Conservation (phyloP, 1,140 invertebrate species). For the Zaprionus davidi region DNA sequence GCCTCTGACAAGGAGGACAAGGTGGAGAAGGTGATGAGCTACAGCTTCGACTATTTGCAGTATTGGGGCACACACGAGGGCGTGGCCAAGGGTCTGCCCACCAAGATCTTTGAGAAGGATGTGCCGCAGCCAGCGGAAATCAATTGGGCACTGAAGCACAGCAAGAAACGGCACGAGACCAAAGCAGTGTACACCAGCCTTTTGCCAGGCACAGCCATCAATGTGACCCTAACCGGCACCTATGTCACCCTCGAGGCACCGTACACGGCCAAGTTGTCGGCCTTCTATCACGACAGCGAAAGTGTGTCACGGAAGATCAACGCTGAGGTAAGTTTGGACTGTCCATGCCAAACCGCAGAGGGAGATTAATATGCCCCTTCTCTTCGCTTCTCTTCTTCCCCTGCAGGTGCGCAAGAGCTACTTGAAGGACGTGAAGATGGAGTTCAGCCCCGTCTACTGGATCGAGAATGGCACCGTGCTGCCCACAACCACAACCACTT, state of each 20-base stretch:
- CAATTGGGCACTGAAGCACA: conserved; percentile 88
- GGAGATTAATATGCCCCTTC: not conserved
- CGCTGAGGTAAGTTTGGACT: conserved; percentile 59
- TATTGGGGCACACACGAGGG: conserved; percentile 92
- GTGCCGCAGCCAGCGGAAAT: conserved; percentile 86
- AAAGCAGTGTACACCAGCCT: conserved; percentile 77
- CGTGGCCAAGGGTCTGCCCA: conserved; percentile 90
- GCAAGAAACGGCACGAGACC: conserved; percentile 86
- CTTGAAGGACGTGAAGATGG: conserved; percentile 87
- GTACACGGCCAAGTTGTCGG: conserved; percentile 89
- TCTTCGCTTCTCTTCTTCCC: not conserved
- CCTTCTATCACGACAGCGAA: conserved; percentile 88
- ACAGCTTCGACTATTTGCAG: conserved; percentile 88
- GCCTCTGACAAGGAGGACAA: conserved; percentile 85
- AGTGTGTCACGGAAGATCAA: conserved; percentile 77
- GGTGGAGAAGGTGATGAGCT: conserved; percentile 89
- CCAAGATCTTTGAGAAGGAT: conserved; percentile 87
- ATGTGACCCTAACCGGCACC: conserved; percentile 90
- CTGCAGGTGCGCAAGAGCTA: conserved; percentile 86
- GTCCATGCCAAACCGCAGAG: not conserved
- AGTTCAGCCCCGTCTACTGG: conserved; percentile 90
- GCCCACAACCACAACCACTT: conserved; percentile 90
- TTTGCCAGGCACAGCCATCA: conserved; percentile 90
- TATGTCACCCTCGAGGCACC: conserved; percentile 89
- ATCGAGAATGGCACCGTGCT: conserved; percentile 89